A percentile compares a stretch with the other conserved stretches of the same genome.
Evolutionary conservation across 2,113 vertebrate genomes (phyloP).

Genomic region (Hylia prasina): DNA sequence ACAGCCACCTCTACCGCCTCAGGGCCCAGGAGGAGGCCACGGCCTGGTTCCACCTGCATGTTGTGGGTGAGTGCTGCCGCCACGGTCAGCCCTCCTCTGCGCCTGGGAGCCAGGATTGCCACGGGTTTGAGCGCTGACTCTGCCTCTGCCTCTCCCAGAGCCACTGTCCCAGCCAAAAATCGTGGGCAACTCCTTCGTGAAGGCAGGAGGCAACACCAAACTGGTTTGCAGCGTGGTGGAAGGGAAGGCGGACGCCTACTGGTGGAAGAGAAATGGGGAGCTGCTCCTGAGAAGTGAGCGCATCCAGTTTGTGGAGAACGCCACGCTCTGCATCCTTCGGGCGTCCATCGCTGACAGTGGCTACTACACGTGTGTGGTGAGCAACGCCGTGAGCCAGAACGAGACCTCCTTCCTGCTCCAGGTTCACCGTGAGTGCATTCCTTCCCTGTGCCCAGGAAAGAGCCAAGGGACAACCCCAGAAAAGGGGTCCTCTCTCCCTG

Average conservation of each 20-base stretch:
- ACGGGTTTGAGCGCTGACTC: rapidly evolving
- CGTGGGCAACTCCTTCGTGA: neutral
- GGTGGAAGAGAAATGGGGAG: neutral
- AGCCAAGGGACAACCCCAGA: rapidly evolving
- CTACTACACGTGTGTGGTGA: neutral
- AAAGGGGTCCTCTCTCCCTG: rapidly evolving
- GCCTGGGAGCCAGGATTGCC: neutral
- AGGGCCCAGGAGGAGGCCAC: neutral
- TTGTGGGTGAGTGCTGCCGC: neutral
- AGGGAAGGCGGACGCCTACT: neutral
- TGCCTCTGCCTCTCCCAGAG: neutral
- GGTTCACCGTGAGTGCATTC: neutral
- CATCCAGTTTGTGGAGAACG: neutral
- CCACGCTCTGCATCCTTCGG: neutral
- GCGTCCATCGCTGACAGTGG: neutral
- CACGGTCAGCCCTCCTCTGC: rapidly evolving
- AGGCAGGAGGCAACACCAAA: neutral
- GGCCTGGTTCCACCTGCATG: neutral
- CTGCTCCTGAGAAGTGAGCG: neutral
- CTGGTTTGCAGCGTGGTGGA: neutral
- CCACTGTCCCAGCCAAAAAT: neutral
- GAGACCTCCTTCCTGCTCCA: slow-evolving; percentile 36
- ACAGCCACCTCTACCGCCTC: neutral
- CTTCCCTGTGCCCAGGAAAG: neutral
- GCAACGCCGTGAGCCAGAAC: neutral